These are phyloP conservation scores for Sturnira hondurensis DNA, from an alignment of 2,113 vertebrate species.

Conservation along the genomic window DNA sequence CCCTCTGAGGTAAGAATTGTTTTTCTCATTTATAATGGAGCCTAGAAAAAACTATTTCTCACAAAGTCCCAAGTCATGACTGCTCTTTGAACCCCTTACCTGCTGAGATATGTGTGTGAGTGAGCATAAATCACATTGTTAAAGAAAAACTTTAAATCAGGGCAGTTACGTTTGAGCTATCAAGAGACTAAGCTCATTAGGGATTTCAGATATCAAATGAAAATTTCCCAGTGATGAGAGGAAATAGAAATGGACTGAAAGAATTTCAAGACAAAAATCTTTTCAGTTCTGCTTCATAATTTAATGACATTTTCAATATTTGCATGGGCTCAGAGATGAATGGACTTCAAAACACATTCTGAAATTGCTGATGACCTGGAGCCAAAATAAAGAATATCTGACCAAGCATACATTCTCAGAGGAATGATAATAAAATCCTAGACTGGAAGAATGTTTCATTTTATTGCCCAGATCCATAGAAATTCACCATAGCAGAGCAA, in stretches of 20 bases:
- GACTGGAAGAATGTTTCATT: constrained; percentile 54
- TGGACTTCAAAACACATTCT: constrained; percentile 50
- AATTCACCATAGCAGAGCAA: constrained; percentile 45
- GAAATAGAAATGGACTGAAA: neutral
- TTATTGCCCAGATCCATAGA: constrained; percentile 51
- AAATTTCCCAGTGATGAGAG: neutral
- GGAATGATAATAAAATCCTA: constrained; percentile 60
- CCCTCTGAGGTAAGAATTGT: constrained; percentile 64
- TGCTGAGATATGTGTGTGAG: constrained; percentile 21
- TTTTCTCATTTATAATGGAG: constrained; percentile 36
- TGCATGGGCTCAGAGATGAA: constrained; percentile 44
- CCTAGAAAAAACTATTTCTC: constrained; percentile 43
- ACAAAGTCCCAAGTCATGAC: neutral
- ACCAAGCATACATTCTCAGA: constrained; percentile 27
- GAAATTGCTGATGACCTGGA: constrained; percentile 39
- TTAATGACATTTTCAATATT: constrained; percentile 57
- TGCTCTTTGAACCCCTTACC: constrained; percentile 9
- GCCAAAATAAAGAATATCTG: constrained; percentile 60
- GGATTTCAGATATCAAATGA: constrained; percentile 36
- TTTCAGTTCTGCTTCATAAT: constrained; percentile 21
- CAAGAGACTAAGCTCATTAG: constrained; percentile 18
- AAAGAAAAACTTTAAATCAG: constrained; percentile 27
- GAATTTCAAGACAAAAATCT: constrained; percentile 9
- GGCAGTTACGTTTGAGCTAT: neutral
- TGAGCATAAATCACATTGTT: constrained; percentile 35